Base-by-base conservation (phyloP, 2,888 invertebrate genomes). In the Subacronicta megacephala region DNA sequence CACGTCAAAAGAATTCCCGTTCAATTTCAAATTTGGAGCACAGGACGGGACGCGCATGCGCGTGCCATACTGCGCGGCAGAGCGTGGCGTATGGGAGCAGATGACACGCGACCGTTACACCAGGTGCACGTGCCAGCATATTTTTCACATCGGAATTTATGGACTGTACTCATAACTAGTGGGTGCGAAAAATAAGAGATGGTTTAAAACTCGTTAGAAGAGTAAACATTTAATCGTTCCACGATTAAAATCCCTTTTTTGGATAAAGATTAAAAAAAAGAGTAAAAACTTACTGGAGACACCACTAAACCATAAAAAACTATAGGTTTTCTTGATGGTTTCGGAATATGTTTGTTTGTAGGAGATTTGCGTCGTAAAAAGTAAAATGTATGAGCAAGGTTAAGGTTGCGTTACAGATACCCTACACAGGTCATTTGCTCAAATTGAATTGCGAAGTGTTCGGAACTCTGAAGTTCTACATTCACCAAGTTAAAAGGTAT, bases 51-150 rank as follows among this genome's bases (percentile, higher is more conserved):
- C 81, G 84, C 85, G 87, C 61, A 62, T 50, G 72, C 88, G 84
- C 86, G 88, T 88, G 88, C 88, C 84, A 80, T 87, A 91, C 90
- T 84, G 84, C 85, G 88, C 67, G 58, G 15, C 54, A 53, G 87
- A 85, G 82, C 92, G 90, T 93, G 90, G 85, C 90, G 88, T 93
- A 93, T 93, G 93, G 83, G 87, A 85, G 89, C 93, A 93, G 93
- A 93, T 92, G 93, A 93, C 93, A 93, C 90, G 88, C 90, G 93
- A 92, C 93, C 93, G 93, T 94, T 94, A 93, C 75, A 88, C 92
- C 94, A 93, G 94, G 89, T 93, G 94, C 92, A 87, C 77, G 62
- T 64, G 64, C 66, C 71, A 56, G 62, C 77, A 73, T 76, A 75
- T 56, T 67, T 55, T 62, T 68, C 63, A 66, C 60, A 62, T 55